Conservation (phyloP, 2,888 invertebrate species). For the Actias luna region DNA sequence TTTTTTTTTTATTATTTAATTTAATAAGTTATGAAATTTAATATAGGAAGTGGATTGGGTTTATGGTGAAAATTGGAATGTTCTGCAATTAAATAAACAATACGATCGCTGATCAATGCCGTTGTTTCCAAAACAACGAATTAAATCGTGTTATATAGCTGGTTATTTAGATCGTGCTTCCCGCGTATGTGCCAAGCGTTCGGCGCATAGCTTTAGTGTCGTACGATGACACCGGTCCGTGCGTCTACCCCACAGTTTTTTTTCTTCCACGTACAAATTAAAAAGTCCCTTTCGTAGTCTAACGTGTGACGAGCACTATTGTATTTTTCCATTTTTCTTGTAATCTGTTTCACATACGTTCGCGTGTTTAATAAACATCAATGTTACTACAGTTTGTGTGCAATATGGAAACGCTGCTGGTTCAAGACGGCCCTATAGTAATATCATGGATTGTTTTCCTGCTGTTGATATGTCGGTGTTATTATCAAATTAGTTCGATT, state of each 20-base stretch:
- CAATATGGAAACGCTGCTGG: constrained; percentile 59
- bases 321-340: not conserved
- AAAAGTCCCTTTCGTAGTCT: constrained; percentile 12
- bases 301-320: not conserved
- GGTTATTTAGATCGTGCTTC: constrained; percentile 61
- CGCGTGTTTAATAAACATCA: constrained; percentile 17
- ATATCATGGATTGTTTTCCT: constrained; percentile 74
- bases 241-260: constrained; percentile 56
- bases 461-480: constrained; percentile 69
- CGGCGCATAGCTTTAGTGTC: constrained; percentile 70
- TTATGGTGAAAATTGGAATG: not conserved
- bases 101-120: constrained; percentile 19
- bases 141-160: constrained; percentile 55
- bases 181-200: constrained; percentile 69
- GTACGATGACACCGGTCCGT: constrained; percentile 71
- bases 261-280: constrained; percentile 8
- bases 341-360: not conserved
- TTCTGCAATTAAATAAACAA: constrained; percentile 4
- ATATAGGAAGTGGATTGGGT: too few relatives aligned
- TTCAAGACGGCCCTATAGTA: constrained; percentile 70
- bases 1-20: too few relatives aligned
- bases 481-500: constrained; percentile 60
- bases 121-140: constrained; percentile 42
- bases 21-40: too few relatives aligned
- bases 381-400: constrained; percentile 29